Percentiles rank a stretch among this genome's conserved stretches.
These are phyloP conservation scores for Arenaria interpres DNA, from an alignment of 2,113 vertebrate species.

Conservation along the genomic window DNA sequence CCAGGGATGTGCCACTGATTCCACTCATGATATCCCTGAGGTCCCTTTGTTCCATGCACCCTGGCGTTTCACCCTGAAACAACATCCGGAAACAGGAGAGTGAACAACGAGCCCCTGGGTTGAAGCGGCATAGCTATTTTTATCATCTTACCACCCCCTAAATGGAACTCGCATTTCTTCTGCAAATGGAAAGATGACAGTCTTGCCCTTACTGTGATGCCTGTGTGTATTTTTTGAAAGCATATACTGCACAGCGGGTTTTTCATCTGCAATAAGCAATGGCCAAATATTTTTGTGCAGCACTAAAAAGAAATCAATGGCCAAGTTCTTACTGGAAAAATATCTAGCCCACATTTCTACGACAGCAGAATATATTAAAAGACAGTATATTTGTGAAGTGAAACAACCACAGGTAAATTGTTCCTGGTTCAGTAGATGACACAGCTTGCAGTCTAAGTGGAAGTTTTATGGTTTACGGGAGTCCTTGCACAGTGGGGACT, in stretches of 20 bases:
- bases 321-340: background rate
- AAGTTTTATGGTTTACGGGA: background rate
- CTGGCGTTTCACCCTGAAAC: background rate
- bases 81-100: background rate
- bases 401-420: background rate
- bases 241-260: background rate
- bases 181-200: background rate
- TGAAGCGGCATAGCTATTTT: background rate
- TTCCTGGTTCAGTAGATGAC: background rate
- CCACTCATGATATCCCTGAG: background rate
- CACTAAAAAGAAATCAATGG: slow-evolving; percentile 37
- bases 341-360: background rate
- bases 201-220: background rate
- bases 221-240: background rate
- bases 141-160: background rate
- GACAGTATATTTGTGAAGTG: background rate
- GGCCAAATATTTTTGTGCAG: slow-evolving; percentile 15
- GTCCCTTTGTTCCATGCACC: background rate
- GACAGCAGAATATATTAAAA: slow-evolving; percentile 6
- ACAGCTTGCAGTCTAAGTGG: background rate
- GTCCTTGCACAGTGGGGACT: background rate
- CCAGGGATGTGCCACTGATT: background rate
- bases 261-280: slow-evolving; percentile 16
- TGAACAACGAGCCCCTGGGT: background rate
- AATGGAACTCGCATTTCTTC: background rate